Percentiles rank a stretch among this genome's conserved stretches.
Evolutionary conservation across 64 coral and sea anemone genomes (phyloP).

Genomic region (Dendrophyllia cribrosa): DNA sequence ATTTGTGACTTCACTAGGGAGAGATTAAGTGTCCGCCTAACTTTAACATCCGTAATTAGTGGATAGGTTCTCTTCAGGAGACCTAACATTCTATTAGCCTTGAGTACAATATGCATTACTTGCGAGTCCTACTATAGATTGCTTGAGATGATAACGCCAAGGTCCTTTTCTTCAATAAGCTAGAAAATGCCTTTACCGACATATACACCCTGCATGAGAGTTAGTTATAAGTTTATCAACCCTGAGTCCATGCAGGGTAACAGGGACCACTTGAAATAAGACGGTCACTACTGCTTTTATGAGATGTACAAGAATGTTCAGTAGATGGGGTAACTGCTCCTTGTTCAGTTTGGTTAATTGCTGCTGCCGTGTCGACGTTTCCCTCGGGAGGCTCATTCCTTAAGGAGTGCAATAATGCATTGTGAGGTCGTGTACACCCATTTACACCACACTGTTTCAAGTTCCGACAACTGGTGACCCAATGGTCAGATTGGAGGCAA

Average conservation of each 20-base stretch:
- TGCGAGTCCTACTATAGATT: conserved; percentile 2
- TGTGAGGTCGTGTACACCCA: conserved; percentile 19
- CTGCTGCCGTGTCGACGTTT: neutral
- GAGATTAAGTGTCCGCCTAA: conserved; percentile 13
- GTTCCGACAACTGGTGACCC: conserved; percentile 5
- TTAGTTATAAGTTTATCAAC: no score
- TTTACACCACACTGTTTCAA: conserved; percentile 19
- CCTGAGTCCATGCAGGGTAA: conserved; percentile 39
- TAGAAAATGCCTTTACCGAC: no score
- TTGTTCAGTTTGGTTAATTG: neutral
- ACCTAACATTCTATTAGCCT: conserved; percentile 22
- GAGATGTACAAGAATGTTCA: conserved; percentile 33
- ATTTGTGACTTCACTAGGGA: conserved; percentile 21
- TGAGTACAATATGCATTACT: neutral
- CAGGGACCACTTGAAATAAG: no score
- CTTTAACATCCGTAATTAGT: neutral
- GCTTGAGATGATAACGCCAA: neutral
- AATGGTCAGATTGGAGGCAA: neutral
- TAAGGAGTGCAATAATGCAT: conserved; percentile 31
- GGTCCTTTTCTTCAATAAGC: conserved; percentile 12
- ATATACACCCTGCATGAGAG: no score
- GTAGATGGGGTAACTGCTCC: neutral
- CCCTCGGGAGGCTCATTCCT: neutral
- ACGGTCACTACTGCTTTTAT: conserved; percentile 6
- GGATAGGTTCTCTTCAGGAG: conserved; percentile 17